A percentile compares a stretch with the other conserved stretches of the same genome.
These are phyloP conservation scores for Pseudomyrmex pallidus DNA, from an alignment of 1,140 invertebrate genomes.

Conservation along the genomic window DNA sequence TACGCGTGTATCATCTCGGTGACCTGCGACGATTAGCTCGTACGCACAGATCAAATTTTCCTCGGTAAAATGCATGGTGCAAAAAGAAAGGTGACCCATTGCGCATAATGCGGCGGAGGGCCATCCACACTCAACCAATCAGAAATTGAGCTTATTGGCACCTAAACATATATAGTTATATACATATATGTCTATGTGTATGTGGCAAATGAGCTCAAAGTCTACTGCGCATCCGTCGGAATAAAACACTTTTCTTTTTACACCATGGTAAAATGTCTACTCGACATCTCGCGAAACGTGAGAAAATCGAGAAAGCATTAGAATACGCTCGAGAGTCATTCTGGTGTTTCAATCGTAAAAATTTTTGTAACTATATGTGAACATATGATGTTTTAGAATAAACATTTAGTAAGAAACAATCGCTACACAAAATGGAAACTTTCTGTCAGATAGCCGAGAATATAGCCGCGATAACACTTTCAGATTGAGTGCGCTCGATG, in stretches of 20 bases:
- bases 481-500: conserved; percentile 24
- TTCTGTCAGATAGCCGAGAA: conserved; percentile 23
- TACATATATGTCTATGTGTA: too few species aligned
- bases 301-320: conserved; percentile 37
- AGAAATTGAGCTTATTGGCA: too few species aligned
- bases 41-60: conserved; percentile 56
- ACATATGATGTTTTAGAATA: too few species aligned
- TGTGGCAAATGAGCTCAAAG: too few species aligned
- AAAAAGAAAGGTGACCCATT: too few species aligned
- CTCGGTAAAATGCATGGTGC: conserved; percentile 65
- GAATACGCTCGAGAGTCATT: not conserved
- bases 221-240: too few species aligned
- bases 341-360: not conserved
- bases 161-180: too few species aligned
- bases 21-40: conserved; percentile 64
- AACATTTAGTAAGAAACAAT: too few species aligned
- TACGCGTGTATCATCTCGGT: conserved; percentile 60
- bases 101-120: too few species aligned
- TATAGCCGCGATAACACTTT: conserved; percentile 48
- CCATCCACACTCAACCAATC: too few species aligned
- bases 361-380: not conserved
- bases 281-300: conserved; percentile 65
- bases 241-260: too few species aligned
- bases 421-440: not conserved
- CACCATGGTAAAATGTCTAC: conserved; percentile 67